Percentiles rank a stretch among this genome's conserved stretches.
phyloP scores from a whole-genome alignment of 2,797 vertebrate genomes.

The Danio albolineatus region DNA sequence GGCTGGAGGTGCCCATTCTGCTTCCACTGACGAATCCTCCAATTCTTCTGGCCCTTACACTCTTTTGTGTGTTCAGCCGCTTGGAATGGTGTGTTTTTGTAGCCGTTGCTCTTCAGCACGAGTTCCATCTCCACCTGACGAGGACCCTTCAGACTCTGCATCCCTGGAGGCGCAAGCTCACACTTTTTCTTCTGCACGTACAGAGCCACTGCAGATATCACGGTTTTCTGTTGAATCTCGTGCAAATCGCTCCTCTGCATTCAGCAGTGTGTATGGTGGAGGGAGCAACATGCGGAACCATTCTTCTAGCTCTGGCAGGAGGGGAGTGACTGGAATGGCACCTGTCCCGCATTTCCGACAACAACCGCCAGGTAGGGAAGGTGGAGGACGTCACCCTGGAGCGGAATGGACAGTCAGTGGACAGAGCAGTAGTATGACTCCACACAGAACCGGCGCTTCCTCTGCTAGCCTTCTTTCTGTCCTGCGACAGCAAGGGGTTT shows the following conservation, averaged over 20 bases:
- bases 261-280: conserved; percentile 86
- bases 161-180: conserved; percentile 79
- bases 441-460: conserved; percentile 85
- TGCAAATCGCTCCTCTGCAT: conserved; percentile 84
- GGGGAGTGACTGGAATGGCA: conserved; percentile 78
- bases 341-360: conserved; percentile 66
- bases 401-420: conserved; percentile 85
- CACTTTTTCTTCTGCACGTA: conserved; percentile 88
- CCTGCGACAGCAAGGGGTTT: conserved; percentile 83
- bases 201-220: conserved; percentile 82
- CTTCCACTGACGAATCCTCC: conserved; percentile 2
- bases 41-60: conserved; percentile 78
- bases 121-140: conserved; percentile 78
- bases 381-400: conserved; percentile 72
- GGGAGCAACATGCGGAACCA: conserved; percentile 78
- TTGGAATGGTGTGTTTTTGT: conserved; percentile 88
- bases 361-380: conserved; percentile 66
- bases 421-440: conserved; percentile 72
- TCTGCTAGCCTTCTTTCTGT: conserved; percentile 83
- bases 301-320: conserved; percentile 58
- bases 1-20: conserved; percentile 73
- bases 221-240: conserved; percentile 70
- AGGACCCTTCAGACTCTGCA: conserved; percentile 80
- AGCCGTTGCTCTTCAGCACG: conserved; percentile 85
- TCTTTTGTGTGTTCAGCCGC: conserved; percentile 85